Base-by-base conservation (phyloP, 1,140 invertebrate species). In the Heliconius hewitsoni region DNA sequence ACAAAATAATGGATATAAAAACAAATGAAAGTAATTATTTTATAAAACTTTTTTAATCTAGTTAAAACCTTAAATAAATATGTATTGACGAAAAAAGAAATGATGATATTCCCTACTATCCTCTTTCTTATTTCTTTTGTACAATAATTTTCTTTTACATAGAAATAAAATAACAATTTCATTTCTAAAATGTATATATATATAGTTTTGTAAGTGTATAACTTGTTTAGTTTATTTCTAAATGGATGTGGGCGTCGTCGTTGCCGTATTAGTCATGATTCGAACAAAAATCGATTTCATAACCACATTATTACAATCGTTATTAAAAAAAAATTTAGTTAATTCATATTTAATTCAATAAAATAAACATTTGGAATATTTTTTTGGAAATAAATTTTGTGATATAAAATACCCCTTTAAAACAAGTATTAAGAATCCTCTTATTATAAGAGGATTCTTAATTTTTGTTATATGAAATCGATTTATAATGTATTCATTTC, bases 221-320 rank as follows among this genome's bases (percentile, higher is more conserved):
- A 34, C 18, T 52, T 52, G 23, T n/a, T 66, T 30, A 52, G 78
- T 50, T 71, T 83, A 83, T 77, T 57, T 83, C 78, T 73, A 37
- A 39, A 52, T 52, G 71, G 72, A 46, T 52, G 73, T 37, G 27
- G 34, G 73, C 52, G 73, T 74, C 73, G 73, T 55, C 73, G 50
- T 18, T 74, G 9, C 13, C 3, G 60, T 66, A 30, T 66, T 66
- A 66, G 60, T 66, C 60, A 66, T 30, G 27, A 66, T 66, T 66
- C 27, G 42, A 66, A 27, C 27, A 30, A 66, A 66, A 3, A 16
- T 30, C 60, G 60, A 30, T 66, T 30, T 30, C 27, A 66, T 66
- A 27, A 66, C 27, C 4, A 66, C 13, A 66, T 9, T 13, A 13
- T 30, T 30, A 66, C 11, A 30, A 30, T 27, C 60, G 4, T 27